Evolutionary conservation across 2,113 vertebrate species (phyloP), one percentile per base, ranked within the genome.

Genomic region (Mungos mungo): DNA sequence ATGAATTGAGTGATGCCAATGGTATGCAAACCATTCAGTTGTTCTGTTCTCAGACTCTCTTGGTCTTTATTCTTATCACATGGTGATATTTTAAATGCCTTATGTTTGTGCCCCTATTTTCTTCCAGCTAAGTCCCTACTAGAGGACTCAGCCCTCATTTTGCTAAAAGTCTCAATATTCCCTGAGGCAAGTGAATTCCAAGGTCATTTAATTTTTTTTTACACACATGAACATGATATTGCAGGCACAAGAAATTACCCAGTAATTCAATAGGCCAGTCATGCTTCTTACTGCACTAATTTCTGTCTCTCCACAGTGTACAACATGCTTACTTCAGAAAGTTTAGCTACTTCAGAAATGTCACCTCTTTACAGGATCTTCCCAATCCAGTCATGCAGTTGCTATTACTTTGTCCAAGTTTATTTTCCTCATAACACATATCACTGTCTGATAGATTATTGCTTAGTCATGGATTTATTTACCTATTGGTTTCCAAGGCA

Each of bases 21-120:
- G 27, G 3, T 63, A 31, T n/a, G 21, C 18, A 45, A 57, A 38
- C 38, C 71, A 23, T 54, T 94, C 14, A 50, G 0, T 54, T 82
- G 14, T 45, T 80, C 35, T 50, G 0, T 74, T 82, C 96, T 83
- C 31, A 79, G 35, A 90, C 4, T 31, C 1, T 60, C 2, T 38
- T 92, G 45, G 14, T 45, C 65, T 94, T 94, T 65, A 19, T 71
- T 29, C 68, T 69, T 41, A 83, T 7, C 14, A 54, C 16, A 0
- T 91, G 23, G 6, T 66, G 79, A 60, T 74, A 71, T 74, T 96
- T 95, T 76, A 92, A 95, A 66, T 93, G 29, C 38, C 25, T 38
- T 69, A 11, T 35, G 23, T 41, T 66, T 66, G 10, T 82, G 27
- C 19, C 76, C 7, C 16, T 63, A 0, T 83, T 91, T 89, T 82